phyloP scores from a whole-genome alignment of 2,888 invertebrate species.

The Zygogramma bicolorata region DNA sequence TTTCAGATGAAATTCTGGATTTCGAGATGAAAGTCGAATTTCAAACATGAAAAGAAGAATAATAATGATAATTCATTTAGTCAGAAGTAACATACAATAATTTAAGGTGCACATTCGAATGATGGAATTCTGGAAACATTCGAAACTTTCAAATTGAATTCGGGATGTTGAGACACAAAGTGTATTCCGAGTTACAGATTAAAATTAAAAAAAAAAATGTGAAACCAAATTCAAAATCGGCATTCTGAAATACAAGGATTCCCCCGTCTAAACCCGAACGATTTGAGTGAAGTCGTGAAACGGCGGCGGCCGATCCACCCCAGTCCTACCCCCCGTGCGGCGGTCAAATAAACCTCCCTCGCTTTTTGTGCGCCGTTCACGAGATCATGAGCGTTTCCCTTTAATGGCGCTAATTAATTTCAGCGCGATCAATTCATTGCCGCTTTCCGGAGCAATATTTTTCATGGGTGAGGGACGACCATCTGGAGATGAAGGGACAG shows the following conservation, averaged over 20 bases:
- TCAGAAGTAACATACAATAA: too few relatives aligned
- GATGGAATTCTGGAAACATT: too few relatives aligned
- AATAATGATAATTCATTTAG: too few relatives aligned
- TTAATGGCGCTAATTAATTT: slow-evolving; percentile 55
- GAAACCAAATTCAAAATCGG: too few relatives aligned
- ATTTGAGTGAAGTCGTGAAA: slow-evolving; percentile 8
- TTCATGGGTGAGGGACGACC: background rate
- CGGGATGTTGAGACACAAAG: too few relatives aligned
- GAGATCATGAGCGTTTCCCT: slow-evolving; percentile 49
- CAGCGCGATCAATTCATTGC: slow-evolving; percentile 46
- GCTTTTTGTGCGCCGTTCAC: slow-evolving; percentile 53
- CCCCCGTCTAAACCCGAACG: slow-evolving; percentile 1
- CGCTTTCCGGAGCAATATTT: slow-evolving; percentile 28
- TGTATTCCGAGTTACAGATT: too few relatives aligned
- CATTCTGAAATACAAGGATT: background rate
- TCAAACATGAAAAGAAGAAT: too few relatives aligned
- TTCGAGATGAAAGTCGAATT: too few relatives aligned
- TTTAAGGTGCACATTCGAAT: too few relatives aligned
- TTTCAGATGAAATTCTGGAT: too few relatives aligned
- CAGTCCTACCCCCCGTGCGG: slow-evolving; percentile 22
- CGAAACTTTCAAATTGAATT: too few relatives aligned
- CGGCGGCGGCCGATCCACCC: slow-evolving; percentile 13
- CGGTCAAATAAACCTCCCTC: slow-evolving; percentile 51
- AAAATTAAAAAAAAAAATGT: too few relatives aligned
- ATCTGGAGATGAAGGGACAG: background rate